Percentiles rank a stretch among this genome's conserved stretches.
These are phyloP conservation scores for Paramisgurnus dabryanus DNA, from an alignment of 2,113 vertebrate species.

Conservation along the genomic window DNA sequence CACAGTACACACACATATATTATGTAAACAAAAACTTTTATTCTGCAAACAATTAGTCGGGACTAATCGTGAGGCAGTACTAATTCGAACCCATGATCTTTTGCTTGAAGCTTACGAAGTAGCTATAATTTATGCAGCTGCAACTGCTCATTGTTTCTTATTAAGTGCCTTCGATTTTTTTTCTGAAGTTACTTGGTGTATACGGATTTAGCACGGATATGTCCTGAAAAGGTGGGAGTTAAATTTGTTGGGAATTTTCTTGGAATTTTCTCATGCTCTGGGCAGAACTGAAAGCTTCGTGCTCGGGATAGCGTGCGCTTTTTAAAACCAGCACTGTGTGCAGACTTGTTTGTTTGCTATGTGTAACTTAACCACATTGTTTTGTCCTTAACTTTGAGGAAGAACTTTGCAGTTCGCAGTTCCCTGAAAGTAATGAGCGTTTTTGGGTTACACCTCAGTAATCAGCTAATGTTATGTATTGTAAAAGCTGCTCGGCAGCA, in stretches of 20 bases:
- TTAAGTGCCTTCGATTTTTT: neutral
- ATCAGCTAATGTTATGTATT: neutral
- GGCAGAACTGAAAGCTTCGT: conserved; percentile 24
- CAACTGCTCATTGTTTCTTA: neutral
- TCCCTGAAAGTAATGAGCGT: neutral
- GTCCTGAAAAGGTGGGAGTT: neutral
- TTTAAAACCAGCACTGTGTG: neutral
- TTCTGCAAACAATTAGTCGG: too few relatives aligned
- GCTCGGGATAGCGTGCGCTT: neutral
- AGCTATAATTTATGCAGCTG: neutral
- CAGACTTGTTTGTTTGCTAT: neutral
- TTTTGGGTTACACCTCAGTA: neutral
- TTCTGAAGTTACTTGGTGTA: neutral
- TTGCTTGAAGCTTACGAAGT: neutral
- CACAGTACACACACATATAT: too few relatives aligned
- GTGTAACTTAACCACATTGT: neutral
- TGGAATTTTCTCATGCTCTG: neutral
- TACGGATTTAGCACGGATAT: neutral
- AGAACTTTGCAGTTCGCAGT: neutral
- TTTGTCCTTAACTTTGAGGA: neutral
- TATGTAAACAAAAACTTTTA: too few relatives aligned
- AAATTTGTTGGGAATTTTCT: neutral
- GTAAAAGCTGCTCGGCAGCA: neutral
- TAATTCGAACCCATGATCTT: too few relatives aligned
- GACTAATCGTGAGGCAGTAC: too few relatives aligned